Evolutionary conservation across 1,140 invertebrate species (phyloP).

Genomic region (Trachymyrmex cornetzi): DNA sequence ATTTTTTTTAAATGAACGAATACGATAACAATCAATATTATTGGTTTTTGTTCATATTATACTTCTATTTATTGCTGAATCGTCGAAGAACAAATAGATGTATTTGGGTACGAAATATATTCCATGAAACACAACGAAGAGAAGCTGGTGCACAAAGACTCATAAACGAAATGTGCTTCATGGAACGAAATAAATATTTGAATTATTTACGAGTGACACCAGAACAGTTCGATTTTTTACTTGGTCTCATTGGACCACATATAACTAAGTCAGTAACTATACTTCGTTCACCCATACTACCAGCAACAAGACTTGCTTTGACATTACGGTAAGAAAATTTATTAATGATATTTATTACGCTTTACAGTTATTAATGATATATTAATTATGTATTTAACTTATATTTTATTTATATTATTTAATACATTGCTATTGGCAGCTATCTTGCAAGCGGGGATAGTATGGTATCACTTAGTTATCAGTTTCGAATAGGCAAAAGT

Average conservation of each 20-base stretch:
- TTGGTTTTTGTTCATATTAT: not conserved
- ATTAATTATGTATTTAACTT: slow-evolving; percentile 9
- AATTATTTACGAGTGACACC: slow-evolving; percentile 14
- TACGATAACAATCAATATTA: not conserved
- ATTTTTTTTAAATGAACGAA: not conserved
- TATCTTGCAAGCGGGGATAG: slow-evolving; percentile 8
- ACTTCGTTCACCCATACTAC: slow-evolving; percentile 3
- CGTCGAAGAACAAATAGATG: slow-evolving; percentile 5
- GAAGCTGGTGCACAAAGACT: slow-evolving; percentile 16
- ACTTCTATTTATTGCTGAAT: not conserved
- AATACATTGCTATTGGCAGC: slow-evolving; percentile 5
- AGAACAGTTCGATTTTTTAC: slow-evolving; percentile 16
- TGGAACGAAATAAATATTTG: not conserved
- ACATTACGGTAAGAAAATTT: slow-evolving; percentile 16
- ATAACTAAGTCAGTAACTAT: not conserved
- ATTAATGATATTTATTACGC: not conserved
- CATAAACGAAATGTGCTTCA: slow-evolving; percentile 10
- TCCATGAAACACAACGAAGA: not conserved
- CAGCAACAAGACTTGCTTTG: slow-evolving; percentile 15
- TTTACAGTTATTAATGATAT: not conserved
- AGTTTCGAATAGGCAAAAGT: too few relatives aligned
- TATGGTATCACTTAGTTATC: slow-evolving; percentile 13
- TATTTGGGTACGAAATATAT: slow-evolving; percentile 16
- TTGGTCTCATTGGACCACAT: slow-evolving; percentile 8
- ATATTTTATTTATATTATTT: slow-evolving; percentile 9